Evolutionary conservation across 92 coral and sea anemone species (phyloP).

Genomic region (Parazoanthus swiftii): DNA sequence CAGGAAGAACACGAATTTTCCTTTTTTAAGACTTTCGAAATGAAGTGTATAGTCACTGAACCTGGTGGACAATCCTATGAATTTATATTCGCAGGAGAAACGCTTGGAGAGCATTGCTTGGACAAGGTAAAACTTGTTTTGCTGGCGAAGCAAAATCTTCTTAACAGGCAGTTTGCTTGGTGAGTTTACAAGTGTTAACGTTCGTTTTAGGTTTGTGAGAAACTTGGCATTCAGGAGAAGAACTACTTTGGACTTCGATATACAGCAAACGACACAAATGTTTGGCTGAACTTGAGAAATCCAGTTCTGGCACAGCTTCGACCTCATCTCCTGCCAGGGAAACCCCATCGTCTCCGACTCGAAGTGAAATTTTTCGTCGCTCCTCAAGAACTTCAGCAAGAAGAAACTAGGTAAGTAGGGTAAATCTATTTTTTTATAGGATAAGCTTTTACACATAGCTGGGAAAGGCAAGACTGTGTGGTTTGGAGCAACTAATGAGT

Average conservation of each 20-base stretch:
- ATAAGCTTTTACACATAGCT: neutral
- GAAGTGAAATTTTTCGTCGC: constrained; percentile 97
- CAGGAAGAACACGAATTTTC: constrained; percentile 42
- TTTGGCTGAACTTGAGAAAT: constrained; percentile 94
- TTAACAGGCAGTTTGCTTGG: neutral
- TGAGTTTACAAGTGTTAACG: neutral
- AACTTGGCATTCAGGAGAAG: constrained; percentile 86
- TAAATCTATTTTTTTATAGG: neutral
- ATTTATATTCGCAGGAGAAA: constrained; percentile 85
- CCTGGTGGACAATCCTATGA: constrained; percentile 91
- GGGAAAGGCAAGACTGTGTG: neutral
- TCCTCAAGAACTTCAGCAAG: constrained; percentile 98
- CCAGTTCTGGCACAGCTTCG: constrained; percentile 96
- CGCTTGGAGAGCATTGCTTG: constrained; percentile 90
- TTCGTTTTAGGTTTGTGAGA: constrained; percentile 78
- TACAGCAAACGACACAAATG: constrained; percentile 76
- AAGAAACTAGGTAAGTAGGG: constrained; percentile 83
- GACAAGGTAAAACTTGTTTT: constrained; percentile 77
- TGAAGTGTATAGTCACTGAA: constrained; percentile 89
- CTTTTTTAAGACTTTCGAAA: constrained; percentile 49
- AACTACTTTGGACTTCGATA: constrained; percentile 94
- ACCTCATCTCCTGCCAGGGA: constrained; percentile 87
- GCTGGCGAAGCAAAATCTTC: constrained; percentile 18
- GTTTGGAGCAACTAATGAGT: neutral
- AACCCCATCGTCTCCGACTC: constrained; percentile 96